Conservation (phyloP, 2,888 invertebrate genomes). For the Venustoraphidia nigricollis region DNA sequence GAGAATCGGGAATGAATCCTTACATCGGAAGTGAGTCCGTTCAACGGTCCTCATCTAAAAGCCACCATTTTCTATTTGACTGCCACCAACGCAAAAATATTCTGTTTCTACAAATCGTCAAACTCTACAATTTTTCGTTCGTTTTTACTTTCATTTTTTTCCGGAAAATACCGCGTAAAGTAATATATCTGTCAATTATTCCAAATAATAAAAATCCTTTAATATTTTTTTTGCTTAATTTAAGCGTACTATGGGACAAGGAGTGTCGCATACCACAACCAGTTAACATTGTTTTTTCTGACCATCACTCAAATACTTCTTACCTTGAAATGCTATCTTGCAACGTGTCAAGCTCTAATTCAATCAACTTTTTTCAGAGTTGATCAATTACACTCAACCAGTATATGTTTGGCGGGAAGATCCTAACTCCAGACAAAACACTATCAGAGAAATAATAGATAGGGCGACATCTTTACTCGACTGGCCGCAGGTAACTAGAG, state of each 20-base stretch:
- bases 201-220: too few relatives aligned
- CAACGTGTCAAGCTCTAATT: too few relatives aligned
- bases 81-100: slow-evolving; percentile 1
- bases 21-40: slow-evolving; percentile 75
- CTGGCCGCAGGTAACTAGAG: slow-evolving; percentile 64
- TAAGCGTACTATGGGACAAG: too few relatives aligned
- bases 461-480: slow-evolving; percentile 68
- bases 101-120: not conserved
- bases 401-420: slow-evolving; percentile 90
- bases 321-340: too few relatives aligned
- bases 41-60: not conserved
- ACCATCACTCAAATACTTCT: too few relatives aligned
- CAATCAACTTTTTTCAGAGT: slow-evolving; percentile 36
- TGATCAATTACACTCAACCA: slow-evolving; percentile 89
- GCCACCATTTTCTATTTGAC: slow-evolving; percentile 3
- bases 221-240: too few relatives aligned
- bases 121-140: too few relatives aligned
- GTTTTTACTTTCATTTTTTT: too few relatives aligned
- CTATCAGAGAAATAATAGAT: slow-evolving; percentile 75
- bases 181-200: too few relatives aligned
- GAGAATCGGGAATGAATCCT: slow-evolving; percentile 63
- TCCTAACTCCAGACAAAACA: slow-evolving; percentile 79
- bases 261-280: too few relatives aligned
- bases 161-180: too few relatives aligned
- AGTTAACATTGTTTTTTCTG: too few relatives aligned